Conservation (phyloP, 2,888 invertebrate genomes). For the Hirtodrosophila histrioides region DNA sequence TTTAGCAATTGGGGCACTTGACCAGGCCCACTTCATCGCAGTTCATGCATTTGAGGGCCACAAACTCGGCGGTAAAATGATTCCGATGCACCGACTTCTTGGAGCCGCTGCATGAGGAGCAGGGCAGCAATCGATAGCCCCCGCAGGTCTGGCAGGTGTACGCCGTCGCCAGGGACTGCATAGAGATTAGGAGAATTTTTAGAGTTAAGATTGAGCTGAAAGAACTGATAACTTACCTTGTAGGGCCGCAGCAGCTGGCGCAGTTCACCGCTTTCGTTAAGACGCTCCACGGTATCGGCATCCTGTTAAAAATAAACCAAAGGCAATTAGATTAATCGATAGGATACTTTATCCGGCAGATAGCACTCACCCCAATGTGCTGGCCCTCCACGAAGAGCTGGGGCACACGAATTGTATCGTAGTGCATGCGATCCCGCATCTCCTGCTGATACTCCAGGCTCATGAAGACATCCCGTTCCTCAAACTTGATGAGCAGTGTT, state of each 20-base stretch:
- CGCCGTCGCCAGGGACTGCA: conserved; percentile 90
- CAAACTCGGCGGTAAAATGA: conserved; percentile 96
- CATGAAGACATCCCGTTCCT: conserved; percentile 97
- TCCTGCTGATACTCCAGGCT: conserved; percentile 95
- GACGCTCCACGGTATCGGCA: conserved; percentile 93
- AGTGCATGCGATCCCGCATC: conserved; percentile 92
- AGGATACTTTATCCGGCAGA: neutral
- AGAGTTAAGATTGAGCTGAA: neutral
- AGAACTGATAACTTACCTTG: conserved; percentile 84
- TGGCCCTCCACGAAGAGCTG: conserved; percentile 97
- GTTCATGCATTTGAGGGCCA: conserved; percentile 96
- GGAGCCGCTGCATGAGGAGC: conserved; percentile 96
- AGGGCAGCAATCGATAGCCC: conserved; percentile 95
- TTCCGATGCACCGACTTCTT: conserved; percentile 97
- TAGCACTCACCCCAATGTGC: conserved; percentile 88
- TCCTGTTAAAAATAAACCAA: conserved; percentile 83
- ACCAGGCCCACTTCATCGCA: conserved; percentile 98
- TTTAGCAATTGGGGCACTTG: conserved; percentile 92
- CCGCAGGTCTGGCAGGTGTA: conserved; percentile 95
- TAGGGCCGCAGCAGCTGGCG: conserved; percentile 95
- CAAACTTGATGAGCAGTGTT: conserved; percentile 95
- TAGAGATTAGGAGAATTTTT: neutral
- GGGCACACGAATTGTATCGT: conserved; percentile 91
- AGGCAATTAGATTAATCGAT: too few relatives aligned
- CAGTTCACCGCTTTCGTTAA: conserved; percentile 97